A percentile compares a stretch with the other conserved stretches of the same genome.
phyloP scores from a whole-genome alignment of 2,797 vertebrate species.

The Schizopygopsis pylzovi region DNA sequence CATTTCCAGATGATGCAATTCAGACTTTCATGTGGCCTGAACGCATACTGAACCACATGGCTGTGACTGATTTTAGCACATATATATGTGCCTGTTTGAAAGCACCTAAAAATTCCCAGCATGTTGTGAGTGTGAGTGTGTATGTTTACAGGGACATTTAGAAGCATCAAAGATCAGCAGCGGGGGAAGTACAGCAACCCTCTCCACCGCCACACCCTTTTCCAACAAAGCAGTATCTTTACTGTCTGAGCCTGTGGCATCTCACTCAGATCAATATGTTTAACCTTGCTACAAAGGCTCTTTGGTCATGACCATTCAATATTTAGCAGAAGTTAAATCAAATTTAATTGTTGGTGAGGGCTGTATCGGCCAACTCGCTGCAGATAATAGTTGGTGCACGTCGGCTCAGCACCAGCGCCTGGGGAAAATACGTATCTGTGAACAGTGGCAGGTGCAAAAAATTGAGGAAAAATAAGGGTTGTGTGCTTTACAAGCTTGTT shows the following conservation, averaged over 20 bases:
- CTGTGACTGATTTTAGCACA: not conserved
- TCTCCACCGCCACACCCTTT: conserved; percentile 66
- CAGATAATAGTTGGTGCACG: conserved; percentile 16
- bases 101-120: conserved; percentile 8
- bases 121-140: conserved; percentile 34
- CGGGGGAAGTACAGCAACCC: conserved; percentile 74
- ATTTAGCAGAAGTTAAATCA: conserved; percentile 59
- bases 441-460: conserved; percentile 43
- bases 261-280: conserved; percentile 75
- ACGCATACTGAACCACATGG: not conserved
- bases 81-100: conserved; percentile 17
- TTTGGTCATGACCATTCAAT: conserved; percentile 69
- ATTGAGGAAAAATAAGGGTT: conserved; percentile 53
- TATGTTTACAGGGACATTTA: conserved; percentile 62
- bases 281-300: conserved; percentile 74
- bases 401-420: not conserved
- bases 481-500: conserved; percentile 52
- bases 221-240: conserved; percentile 71
- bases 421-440: conserved; percentile 33
- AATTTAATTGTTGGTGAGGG: conserved; percentile 35
- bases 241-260: conserved; percentile 61
- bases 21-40: not conserved
- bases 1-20: not conserved
- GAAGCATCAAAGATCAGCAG: conserved; percentile 76
- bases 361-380: conserved; percentile 24